These are phyloP conservation scores for Stegodyphus mimosarum DNA, from an alignment of 1,140 invertebrate genomes.

Conservation along the genomic window DNA sequence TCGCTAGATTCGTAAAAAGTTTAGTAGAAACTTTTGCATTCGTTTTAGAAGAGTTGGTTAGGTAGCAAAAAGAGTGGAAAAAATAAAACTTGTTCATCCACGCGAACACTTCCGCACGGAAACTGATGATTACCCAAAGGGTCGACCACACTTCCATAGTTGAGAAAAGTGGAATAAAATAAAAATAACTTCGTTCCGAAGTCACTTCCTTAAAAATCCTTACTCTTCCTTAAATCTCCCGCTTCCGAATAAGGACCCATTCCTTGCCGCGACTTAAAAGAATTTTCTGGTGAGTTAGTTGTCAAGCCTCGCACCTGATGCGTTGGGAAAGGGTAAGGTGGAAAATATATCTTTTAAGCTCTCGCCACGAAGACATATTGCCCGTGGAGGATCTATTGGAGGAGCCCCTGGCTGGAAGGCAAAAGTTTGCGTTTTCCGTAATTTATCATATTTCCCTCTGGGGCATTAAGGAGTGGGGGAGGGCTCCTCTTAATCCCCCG, in stretches of 20 bases:
- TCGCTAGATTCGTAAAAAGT: no score
- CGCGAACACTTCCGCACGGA: conserved; percentile 14
- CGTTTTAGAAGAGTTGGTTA: no score
- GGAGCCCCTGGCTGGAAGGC: conserved; percentile 10
- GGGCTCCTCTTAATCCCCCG: conserved; percentile 21
- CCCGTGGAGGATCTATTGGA: conserved; percentile 38
- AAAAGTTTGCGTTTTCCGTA: conserved; percentile 59
- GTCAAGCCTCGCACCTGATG: conserved; percentile 14
- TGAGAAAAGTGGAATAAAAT: background rate
- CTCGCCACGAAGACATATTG: conserved; percentile 26
- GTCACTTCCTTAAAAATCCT: conserved; percentile 1
- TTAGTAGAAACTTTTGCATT: no score
- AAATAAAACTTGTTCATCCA: background rate
- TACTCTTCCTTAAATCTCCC: background rate
- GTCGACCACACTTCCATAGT: no score
- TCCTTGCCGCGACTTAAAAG: background rate
- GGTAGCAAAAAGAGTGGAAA: no score
- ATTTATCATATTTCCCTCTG: conserved; percentile 58
- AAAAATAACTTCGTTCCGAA: conserved; percentile 19
- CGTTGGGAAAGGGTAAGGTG: background rate
- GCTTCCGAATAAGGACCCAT: background rate
- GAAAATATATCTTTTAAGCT: conserved; percentile 39
- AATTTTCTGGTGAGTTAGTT: background rate
- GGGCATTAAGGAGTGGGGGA: conserved; percentile 21
- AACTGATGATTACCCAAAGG: conserved; percentile 35